A percentile compares a stretch with the other conserved stretches of the same genome.
Evolutionary conservation across 1,140 invertebrate genomes (phyloP).

Genomic region (Zeugodacus cucurbitae): DNA sequence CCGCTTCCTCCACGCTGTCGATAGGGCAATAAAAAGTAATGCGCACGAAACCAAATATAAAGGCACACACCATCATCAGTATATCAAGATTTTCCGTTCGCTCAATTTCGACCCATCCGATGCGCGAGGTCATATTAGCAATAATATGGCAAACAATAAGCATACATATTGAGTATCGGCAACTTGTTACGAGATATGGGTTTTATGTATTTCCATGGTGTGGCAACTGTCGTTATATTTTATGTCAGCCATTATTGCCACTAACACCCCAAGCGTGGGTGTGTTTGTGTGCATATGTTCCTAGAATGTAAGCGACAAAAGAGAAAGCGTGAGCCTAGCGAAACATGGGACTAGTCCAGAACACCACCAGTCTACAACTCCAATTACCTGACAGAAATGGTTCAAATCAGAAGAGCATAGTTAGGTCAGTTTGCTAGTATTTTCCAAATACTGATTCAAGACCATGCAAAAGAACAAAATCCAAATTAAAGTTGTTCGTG

Average conservation of each 20-base stretch:
- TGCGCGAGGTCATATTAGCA: background rate
- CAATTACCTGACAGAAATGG: too few species aligned
- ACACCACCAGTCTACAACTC: too few species aligned
- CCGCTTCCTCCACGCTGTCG: background rate
- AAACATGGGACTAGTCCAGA: too few species aligned
- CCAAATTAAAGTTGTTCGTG: too few species aligned
- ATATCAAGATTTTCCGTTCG: background rate
- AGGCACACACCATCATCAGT: background rate
- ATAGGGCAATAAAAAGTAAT: conserved; percentile 7
- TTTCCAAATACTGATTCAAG: too few species aligned
- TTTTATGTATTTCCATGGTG: conserved; percentile 7
- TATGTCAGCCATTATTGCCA: background rate
- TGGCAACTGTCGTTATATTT: conserved; percentile 14
- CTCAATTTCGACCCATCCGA: background rate
- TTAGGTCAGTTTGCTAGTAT: too few species aligned
- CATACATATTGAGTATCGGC: background rate
- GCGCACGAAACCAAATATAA: background rate
- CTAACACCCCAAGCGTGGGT: background rate
- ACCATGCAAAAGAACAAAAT: too few species aligned
- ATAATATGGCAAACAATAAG: background rate
- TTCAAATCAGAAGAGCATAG: too few species aligned
- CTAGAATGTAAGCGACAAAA: background rate
- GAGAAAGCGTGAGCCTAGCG: too few species aligned
- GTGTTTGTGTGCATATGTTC: background rate
- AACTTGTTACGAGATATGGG: background rate